A percentile compares a stretch with the other conserved stretches of the same genome.
phyloP scores from a whole-genome alignment of 1,140 invertebrate species.

The Orussus abietinus region DNA sequence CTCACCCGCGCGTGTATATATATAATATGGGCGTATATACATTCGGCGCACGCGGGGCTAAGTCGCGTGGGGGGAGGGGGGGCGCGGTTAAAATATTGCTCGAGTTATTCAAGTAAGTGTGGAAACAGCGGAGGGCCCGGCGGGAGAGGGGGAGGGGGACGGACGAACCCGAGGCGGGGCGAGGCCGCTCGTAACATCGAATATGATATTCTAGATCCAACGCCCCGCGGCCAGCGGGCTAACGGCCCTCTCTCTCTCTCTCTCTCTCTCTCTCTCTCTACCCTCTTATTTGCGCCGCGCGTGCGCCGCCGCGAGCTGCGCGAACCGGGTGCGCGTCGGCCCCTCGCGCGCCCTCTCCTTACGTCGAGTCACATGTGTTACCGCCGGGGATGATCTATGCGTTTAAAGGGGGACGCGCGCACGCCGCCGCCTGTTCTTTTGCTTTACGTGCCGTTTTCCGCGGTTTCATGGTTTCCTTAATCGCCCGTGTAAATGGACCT shows the following conservation, averaged over 20 bases:
- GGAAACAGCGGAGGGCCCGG: constrained; percentile 20
- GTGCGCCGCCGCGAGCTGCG: constrained; percentile 11
- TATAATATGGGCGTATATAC: no score
- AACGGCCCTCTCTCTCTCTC: constrained; percentile 33
- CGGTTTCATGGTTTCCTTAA: constrained; percentile 39
- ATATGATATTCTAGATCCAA: constrained; percentile 43
- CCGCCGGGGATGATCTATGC: constrained; percentile 34
- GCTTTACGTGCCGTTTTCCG: constrained; percentile 34
- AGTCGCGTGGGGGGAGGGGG: no score
- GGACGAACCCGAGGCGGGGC: constrained; percentile 13
- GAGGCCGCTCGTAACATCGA: constrained; percentile 39
- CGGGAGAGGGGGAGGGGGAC: constrained; percentile 7
- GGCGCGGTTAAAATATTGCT: constrained; percentile 39
- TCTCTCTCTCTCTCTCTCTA: constrained; percentile 14
- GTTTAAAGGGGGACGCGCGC: constrained; percentile 24
- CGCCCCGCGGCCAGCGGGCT: constrained; percentile 43
- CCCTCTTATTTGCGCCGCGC: constrained; percentile 19
- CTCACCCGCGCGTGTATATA: no score
- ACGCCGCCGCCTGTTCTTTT: constrained; percentile 32
- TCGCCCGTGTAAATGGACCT: no score
- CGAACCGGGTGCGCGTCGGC: constrained; percentile 8
- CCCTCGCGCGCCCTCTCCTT: not conserved
- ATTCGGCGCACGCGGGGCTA: no score
- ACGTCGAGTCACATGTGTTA: constrained; percentile 29
- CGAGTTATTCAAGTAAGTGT: constrained; percentile 36